A percentile compares a stretch with the other conserved stretches of the same genome.
Conservation (phyloP, 2,113 vertebrate genomes). For the Anas platyrhynchos region DNA sequence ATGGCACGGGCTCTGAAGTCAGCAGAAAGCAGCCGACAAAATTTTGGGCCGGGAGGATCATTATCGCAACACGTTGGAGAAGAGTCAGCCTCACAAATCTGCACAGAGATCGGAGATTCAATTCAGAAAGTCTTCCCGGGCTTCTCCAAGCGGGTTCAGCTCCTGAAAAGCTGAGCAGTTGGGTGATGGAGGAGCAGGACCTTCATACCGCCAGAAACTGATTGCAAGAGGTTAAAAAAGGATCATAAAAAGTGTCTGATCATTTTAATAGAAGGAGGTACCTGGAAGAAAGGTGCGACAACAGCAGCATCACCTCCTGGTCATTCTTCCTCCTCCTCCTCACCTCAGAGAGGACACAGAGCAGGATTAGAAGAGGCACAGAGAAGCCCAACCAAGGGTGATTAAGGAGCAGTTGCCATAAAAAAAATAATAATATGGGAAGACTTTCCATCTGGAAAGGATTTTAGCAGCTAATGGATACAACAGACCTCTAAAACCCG, state of each 20-base stretch:
- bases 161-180: background rate
- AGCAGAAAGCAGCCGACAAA: background rate
- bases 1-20: background rate
- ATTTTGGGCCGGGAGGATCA: background rate
- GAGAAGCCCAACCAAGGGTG: background rate
- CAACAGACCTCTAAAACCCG: background rate
- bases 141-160: background rate
- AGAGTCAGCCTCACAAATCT: background rate
- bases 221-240: background rate
- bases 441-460: background rate
- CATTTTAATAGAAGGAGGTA: background rate
- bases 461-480: background rate
- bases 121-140: background rate
- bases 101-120: no score
- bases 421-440: background rate
- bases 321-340: background rate
- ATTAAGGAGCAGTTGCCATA: background rate
- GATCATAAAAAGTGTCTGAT: background rate
- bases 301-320: background rate
- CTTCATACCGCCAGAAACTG: rapidly evolving
- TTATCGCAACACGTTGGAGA: no score
- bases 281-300: background rate
- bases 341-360: rapidly evolving
- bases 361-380: background rate
- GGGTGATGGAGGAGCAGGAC: no score